Percentiles rank a stretch among this genome's conserved stretches.
Evolutionary conservation across 1,140 invertebrate genomes (phyloP).

Genomic region (Matsumurasca onukii): DNA sequence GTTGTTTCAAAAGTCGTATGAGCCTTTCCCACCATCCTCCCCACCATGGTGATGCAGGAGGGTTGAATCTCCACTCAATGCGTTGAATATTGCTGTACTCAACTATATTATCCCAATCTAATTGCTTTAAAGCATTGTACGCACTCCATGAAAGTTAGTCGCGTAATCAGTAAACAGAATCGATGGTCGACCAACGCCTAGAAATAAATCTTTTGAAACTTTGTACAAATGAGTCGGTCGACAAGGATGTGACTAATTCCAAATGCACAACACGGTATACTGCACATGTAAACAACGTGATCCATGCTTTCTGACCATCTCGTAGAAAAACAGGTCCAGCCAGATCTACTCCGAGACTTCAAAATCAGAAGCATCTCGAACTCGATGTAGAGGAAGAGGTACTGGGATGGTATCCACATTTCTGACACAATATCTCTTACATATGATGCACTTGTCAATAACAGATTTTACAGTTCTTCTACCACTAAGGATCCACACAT

Average conservation of each 20-base stretch:
- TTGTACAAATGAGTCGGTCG: constrained; percentile 25
- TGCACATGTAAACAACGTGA: constrained; percentile 32
- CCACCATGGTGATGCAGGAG: constrained; percentile 45
- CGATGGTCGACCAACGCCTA: constrained; percentile 7
- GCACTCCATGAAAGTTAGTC: constrained; percentile 43
- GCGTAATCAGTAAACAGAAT: constrained; percentile 43
- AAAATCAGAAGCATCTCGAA: background rate
- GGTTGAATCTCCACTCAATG: constrained; percentile 47
- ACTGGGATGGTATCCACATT: background rate
- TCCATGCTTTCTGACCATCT: background rate
- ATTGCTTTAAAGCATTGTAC: background rate
- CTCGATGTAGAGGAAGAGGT: background rate
- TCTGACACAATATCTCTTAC: background rate
- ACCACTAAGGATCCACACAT: background rate
- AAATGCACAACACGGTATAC: constrained; percentile 46
- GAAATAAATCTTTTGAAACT: background rate
- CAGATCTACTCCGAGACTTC: background rate
- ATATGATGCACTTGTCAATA: background rate
- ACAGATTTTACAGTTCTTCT: background rate
- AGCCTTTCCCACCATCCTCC: constrained; percentile 41
- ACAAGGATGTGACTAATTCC: constrained; percentile 44
- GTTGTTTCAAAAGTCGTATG: constrained; percentile 32
- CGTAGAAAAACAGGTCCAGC: background rate
- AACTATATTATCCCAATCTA: background rate
- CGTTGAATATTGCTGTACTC: background rate